Evolutionary conservation across 2,113 vertebrate genomes (phyloP).

Genomic region (Malurus cyaneus): DNA sequence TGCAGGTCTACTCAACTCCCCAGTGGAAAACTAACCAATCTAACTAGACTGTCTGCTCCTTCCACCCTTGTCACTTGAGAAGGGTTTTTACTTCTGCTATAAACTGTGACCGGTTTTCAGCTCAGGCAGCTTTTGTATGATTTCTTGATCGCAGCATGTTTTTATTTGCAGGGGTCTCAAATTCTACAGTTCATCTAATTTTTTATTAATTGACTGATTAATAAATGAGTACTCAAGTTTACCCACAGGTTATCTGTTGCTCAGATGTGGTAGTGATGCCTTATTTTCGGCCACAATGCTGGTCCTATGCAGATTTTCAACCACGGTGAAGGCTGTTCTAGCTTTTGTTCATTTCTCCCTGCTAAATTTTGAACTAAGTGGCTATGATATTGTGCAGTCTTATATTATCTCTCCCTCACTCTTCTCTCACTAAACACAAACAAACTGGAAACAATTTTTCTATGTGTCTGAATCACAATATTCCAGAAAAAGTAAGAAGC

Average conservation of each 20-base stretch:
- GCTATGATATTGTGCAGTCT: background rate
- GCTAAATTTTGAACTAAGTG: background rate
- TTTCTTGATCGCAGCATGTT: background rate
- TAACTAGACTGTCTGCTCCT: background rate
- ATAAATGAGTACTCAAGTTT: background rate
- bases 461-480: background rate
- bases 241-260: background rate
- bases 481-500: background rate
- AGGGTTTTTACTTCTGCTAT: background rate
- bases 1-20: background rate
- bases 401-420: background rate
- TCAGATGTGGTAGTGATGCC: background rate
- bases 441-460: background rate
- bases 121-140: background rate
- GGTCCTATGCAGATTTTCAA: background rate
- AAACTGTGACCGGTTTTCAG: background rate
- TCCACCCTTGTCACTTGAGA: background rate
- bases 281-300: background rate
- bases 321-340: background rate
- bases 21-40: background rate
- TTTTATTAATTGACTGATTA: background rate
- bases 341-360: background rate
- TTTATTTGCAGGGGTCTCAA: background rate
- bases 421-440: background rate
- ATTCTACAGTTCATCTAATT: background rate